Conservation (phyloP, 1,140 invertebrate species). For the Aphis craccivora region DNA sequence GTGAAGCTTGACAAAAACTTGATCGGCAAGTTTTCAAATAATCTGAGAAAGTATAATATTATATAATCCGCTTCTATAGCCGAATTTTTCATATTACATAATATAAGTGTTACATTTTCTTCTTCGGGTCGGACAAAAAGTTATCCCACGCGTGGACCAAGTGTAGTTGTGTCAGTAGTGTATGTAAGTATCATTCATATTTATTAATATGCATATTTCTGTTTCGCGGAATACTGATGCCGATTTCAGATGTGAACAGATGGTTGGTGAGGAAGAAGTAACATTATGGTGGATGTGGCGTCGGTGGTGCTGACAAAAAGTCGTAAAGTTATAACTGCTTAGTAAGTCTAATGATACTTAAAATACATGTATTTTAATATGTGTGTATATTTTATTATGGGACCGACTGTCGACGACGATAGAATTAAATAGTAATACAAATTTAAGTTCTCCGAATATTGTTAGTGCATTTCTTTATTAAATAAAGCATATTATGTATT, state of each 20-base stretch:
- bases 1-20: background rate
- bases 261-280: background rate
- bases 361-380: background rate
- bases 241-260: background rate
- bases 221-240: background rate
- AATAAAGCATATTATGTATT: background rate
- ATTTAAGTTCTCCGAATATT: background rate
- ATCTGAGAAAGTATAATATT: background rate
- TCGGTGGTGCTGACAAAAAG: background rate
- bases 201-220: background rate
- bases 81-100: background rate
- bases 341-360: background rate
- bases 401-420: background rate
- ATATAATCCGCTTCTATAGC: background rate
- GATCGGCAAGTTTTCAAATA: background rate
- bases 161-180: background rate
- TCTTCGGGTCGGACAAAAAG: background rate
- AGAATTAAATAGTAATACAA: background rate
- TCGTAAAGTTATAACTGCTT: background rate
- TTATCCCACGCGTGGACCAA: background rate
- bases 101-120: background rate
- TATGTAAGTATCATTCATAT: background rate
- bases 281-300: background rate
- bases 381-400: background rate
- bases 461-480: background rate